A percentile compares a stretch with the other conserved stretches of the same genome.
phyloP scores from a whole-genome alignment of 2,888 invertebrate genomes.

The Drosophila mettleri region DNA sequence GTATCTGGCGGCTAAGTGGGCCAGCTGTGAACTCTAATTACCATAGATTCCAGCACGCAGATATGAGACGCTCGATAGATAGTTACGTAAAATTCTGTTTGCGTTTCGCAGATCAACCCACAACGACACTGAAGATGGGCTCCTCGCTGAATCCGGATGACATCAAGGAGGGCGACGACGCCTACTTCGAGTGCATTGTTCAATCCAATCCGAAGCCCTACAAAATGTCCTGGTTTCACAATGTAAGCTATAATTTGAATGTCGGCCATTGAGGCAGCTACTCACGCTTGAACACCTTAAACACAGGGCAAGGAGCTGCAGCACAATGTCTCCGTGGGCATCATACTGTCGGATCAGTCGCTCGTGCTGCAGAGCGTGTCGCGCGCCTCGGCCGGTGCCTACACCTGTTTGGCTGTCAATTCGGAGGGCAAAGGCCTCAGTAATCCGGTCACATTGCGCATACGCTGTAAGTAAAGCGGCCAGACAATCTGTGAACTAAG shows the following conservation, averaged over 20 bases:
- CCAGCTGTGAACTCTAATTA: slow-evolving; percentile 50
- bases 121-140: slow-evolving; percentile 93
- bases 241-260: slow-evolving; percentile 88
- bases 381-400: slow-evolving; percentile 93
- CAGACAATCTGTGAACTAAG: slow-evolving; percentile 26
- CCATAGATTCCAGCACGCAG: slow-evolving; percentile 25
- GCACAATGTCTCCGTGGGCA: slow-evolving; percentile 92
- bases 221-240: slow-evolving; percentile 94
- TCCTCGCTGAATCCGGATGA: slow-evolving; percentile 93
- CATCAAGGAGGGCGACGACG: slow-evolving; percentile 95
- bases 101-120: slow-evolving; percentile 91
- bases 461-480: slow-evolving; percentile 88
- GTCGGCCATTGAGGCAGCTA: slow-evolving; percentile 17
- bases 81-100: slow-evolving; percentile 74
- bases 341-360: slow-evolving; percentile 94
- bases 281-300: slow-evolving; percentile 6
- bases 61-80: slow-evolving; percentile 15
- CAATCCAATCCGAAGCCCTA: slow-evolving; percentile 93
- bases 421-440: slow-evolving; percentile 92
- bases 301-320: slow-evolving; percentile 91
- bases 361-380: slow-evolving; percentile 94
- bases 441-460: slow-evolving; percentile 89
- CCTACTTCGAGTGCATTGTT: slow-evolving; percentile 94
- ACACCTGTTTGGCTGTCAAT: slow-evolving; percentile 94
- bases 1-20: neutral